Conservation (phyloP, 2,113 vertebrate genomes). For the Scophthalmus maximus region DNA sequence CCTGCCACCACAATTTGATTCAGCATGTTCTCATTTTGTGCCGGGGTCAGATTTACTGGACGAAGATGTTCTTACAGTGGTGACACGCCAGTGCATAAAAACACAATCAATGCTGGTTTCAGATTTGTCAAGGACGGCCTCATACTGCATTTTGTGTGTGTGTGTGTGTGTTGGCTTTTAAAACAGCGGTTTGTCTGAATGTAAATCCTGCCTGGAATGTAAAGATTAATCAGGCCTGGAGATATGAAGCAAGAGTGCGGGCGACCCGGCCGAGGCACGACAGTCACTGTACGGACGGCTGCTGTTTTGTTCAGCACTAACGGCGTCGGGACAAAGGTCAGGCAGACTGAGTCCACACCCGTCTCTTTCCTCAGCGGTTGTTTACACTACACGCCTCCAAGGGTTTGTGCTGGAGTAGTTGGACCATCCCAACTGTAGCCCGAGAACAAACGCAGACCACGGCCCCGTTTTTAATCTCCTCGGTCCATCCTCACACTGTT, state of each 20-base stretch:
- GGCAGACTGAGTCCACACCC: constrained; percentile 57
- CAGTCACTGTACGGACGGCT: constrained; percentile 48
- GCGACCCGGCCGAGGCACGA: constrained; percentile 34
- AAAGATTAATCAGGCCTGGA: constrained; percentile 63
- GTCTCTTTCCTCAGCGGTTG: constrained; percentile 27
- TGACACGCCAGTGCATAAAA: too few relatives aligned
- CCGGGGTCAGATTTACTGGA: constrained; percentile 9
- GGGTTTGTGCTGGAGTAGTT: constrained; percentile 9
- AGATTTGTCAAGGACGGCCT: constrained; percentile 9
- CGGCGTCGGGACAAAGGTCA: constrained; percentile 73
- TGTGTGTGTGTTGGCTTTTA: constrained; percentile 41
- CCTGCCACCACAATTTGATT: too few relatives aligned
- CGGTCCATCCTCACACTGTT: constrained; percentile 20
- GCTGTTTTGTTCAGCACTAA: constrained; percentile 50
- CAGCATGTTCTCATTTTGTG: too few relatives aligned
- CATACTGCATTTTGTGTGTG: neutral
- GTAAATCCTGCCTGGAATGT: constrained; percentile 70
- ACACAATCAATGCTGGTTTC: neutral
- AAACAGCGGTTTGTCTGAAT: constrained; percentile 52
- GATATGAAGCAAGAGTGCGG: constrained; percentile 59
- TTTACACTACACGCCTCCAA: constrained; percentile 41
- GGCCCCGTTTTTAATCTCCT: constrained; percentile 14
- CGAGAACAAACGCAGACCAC: constrained; percentile 46
- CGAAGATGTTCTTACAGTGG: neutral
- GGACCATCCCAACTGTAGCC: constrained; percentile 25